phyloP scores from a whole-genome alignment of 2,113 vertebrate genomes.

The Malurus cyaneus region DNA sequence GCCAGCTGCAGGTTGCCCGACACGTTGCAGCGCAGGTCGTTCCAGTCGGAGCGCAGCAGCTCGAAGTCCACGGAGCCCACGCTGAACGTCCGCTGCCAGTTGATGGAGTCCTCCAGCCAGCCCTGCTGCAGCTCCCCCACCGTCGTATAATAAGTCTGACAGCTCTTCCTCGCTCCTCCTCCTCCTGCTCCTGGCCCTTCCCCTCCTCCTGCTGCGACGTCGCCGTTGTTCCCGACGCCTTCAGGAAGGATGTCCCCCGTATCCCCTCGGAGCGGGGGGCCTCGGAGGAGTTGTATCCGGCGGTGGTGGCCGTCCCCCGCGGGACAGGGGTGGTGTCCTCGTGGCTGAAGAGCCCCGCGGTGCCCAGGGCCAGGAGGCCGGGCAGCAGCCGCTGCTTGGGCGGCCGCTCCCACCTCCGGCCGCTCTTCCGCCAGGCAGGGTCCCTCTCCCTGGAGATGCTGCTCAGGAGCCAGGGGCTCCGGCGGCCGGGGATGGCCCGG shows the following conservation, averaged over 20 bases:
- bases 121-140: conserved; percentile 77
- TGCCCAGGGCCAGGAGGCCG: neutral
- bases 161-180: conserved; percentile 78
- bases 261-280: neutral
- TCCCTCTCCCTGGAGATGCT: conserved; percentile 61
- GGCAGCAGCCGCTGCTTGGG: neutral
- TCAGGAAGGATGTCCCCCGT: conserved; percentile 84
- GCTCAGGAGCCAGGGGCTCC: conserved; percentile 50
- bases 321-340: neutral
- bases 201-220: conserved; percentile 71
- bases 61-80: conserved; percentile 94
- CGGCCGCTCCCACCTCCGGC: neutral
- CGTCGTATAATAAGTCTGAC: conserved; percentile 91
- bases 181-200: conserved; percentile 53
- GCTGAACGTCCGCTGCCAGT: conserved; percentile 97
- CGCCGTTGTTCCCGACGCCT: conserved; percentile 76
- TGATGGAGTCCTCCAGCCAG: conserved; percentile 93
- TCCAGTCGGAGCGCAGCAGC: conserved; percentile 96
- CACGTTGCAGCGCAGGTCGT: conserved; percentile 96
- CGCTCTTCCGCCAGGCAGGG: neutral
- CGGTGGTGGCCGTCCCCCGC: neutral
- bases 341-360: neutral
- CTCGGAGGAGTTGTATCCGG: conserved; percentile 65
- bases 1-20: conserved; percentile 95
- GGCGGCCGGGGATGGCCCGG: neutral